phyloP scores from a whole-genome alignment of 2,888 invertebrate genomes.

The Plagiodera versicolora region DNA sequence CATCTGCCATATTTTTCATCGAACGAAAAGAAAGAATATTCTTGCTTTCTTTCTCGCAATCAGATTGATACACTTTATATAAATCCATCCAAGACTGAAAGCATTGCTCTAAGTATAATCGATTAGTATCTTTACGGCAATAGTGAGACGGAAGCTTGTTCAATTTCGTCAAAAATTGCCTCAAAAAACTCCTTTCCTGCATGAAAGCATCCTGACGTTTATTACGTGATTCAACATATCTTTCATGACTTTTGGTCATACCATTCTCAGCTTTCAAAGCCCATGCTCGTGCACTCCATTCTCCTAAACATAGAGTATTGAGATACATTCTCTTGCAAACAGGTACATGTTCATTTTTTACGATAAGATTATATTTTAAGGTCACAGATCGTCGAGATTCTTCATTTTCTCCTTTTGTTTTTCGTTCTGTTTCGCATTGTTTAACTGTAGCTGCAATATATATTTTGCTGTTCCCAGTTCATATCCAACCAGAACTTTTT shows the following conservation, averaged over 20 bases:
- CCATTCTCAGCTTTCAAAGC: neutral
- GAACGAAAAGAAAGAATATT: slow-evolving; percentile 1
- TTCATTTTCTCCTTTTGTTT: neutral
- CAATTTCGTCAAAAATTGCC: neutral
- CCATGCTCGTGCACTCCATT: neutral
- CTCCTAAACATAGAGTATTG: neutral
- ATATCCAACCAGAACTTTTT: neutral
- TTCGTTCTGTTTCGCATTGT: neutral
- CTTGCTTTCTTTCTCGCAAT: neutral
- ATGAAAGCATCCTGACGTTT: neutral
- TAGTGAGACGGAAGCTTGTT: slow-evolving; percentile 4
- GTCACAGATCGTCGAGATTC: neutral
- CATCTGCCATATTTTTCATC: slow-evolving; percentile 27
- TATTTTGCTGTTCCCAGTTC: neutral
- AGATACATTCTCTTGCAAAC: neutral
- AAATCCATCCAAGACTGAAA: slow-evolving; percentile 11
- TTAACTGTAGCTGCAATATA: neutral
- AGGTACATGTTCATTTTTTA: neutral
- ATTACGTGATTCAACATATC: neutral
- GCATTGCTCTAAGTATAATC: slow-evolving; percentile 8
- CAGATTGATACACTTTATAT: neutral
- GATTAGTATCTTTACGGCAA: slow-evolving; percentile 5
- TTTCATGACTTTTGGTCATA: neutral
- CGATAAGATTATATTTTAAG: neutral
- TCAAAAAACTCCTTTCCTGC: neutral